phyloP scores from a whole-genome alignment of 2,888 invertebrate species.

The Drosophila subquinaria region DNA sequence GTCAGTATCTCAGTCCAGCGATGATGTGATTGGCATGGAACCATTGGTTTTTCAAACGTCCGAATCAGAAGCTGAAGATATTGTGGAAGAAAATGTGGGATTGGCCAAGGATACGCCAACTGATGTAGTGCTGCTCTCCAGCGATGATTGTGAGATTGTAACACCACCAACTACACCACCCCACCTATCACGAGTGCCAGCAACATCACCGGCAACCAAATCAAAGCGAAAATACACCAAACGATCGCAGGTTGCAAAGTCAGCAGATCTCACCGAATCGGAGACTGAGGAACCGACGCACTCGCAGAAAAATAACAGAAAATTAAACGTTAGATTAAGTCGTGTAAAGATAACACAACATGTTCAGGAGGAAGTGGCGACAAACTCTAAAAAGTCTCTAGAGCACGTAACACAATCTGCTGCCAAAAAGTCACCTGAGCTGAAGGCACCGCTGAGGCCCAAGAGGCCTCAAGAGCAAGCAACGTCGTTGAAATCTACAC shows the following conservation, averaged over 20 bases:
- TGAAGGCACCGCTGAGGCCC: background rate
- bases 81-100: background rate
- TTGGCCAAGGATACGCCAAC: background rate
- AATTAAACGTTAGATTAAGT: slow-evolving; percentile 25
- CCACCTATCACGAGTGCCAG: background rate
- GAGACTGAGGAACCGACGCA: slow-evolving; percentile 34
- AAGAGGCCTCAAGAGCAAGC: background rate
- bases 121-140: slow-evolving; percentile 58
- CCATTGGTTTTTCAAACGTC: slow-evolving; percentile 82
- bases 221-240: slow-evolving; percentile 38
- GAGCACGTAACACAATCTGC: background rate
- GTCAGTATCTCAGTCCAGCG: slow-evolving; percentile 66
- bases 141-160: slow-evolving; percentile 74
- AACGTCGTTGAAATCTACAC: background rate
- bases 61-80: slow-evolving; percentile 74
- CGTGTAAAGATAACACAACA: slow-evolving; percentile 1
- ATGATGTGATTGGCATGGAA: slow-evolving; percentile 82
- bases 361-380: background rate
- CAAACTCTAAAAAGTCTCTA: background rate
- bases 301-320: background rate
- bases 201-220: slow-evolving; percentile 12
- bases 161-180: slow-evolving; percentile 27
- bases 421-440: background rate
- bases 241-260: slow-evolving; percentile 11
- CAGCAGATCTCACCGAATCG: slow-evolving; percentile 47